These are phyloP conservation scores for Drosophila pullipes DNA, from an alignment of 2,888 invertebrate genomes.

Conservation along the genomic window DNA sequence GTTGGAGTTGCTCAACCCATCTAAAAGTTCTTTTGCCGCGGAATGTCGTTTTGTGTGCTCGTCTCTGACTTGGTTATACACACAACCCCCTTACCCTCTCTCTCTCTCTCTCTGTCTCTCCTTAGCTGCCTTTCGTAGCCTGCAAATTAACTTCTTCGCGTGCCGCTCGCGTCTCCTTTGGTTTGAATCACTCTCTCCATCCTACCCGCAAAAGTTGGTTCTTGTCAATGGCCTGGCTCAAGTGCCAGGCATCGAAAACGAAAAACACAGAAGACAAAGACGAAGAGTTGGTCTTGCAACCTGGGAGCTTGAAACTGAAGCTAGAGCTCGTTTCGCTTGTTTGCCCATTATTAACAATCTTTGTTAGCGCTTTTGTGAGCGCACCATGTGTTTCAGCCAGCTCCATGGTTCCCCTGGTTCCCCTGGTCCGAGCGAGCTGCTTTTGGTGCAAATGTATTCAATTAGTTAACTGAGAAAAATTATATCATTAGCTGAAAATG, in stretches of 20 bases:
- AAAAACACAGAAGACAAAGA: slow-evolving; percentile 8
- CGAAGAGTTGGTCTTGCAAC: slow-evolving; percentile 6
- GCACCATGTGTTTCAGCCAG: slow-evolving; percentile 58
- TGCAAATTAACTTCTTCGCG: slow-evolving; percentile 72
- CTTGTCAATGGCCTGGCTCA: slow-evolving; percentile 35
- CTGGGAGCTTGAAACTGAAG: slow-evolving; percentile 1
- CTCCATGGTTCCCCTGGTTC: not conserved
- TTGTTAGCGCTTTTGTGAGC: slow-evolving; percentile 54
- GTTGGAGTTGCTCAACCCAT: slow-evolving; percentile 30
- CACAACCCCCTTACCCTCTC: not conserved
- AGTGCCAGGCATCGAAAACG: slow-evolving; percentile 34
- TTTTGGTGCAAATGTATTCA: slow-evolving; percentile 76
- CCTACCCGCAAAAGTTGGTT: not conserved
- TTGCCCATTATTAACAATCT: slow-evolving; percentile 82
- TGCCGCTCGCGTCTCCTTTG: slow-evolving; percentile 29
- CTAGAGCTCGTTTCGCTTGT: slow-evolving; percentile 67
- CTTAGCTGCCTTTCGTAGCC: slow-evolving; percentile 1
- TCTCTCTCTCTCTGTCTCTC: fast-evolving
- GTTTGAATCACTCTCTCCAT: not conserved
- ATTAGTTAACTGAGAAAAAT: slow-evolving; percentile 82
- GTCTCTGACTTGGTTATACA: slow-evolving; percentile 25
- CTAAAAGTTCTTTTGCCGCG: slow-evolving; percentile 56
- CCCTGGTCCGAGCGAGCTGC: slow-evolving; percentile 3
- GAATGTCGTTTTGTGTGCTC: slow-evolving; percentile 65
- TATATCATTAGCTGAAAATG: slow-evolving; percentile 75